Evolutionary conservation across 1,140 invertebrate genomes (phyloP).

Genomic region (Platyscapa corneri): DNA sequence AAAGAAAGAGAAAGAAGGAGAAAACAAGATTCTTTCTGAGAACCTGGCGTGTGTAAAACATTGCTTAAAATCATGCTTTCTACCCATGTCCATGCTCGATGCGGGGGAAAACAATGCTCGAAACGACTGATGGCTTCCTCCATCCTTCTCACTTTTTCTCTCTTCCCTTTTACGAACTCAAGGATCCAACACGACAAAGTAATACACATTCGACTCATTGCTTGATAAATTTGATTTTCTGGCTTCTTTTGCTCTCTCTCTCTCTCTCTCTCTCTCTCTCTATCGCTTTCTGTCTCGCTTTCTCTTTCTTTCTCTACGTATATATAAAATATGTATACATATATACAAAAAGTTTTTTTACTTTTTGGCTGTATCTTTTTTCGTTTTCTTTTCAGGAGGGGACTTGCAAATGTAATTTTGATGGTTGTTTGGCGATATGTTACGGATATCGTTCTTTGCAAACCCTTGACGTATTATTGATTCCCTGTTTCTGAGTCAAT

Average conservation of each 20-base stretch:
- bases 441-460: background rate
- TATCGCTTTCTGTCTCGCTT: background rate
- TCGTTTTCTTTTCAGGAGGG: too few species aligned
- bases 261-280: background rate
- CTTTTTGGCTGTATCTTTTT: background rate
- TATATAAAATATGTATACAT: too few species aligned
- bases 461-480: background rate
- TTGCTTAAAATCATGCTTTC: slow-evolving; percentile 64
- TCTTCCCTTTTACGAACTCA: background rate
- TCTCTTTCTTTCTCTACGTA: background rate
- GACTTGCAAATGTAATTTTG: slow-evolving; percentile 4
- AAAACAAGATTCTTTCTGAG: slow-evolving; percentile 58
- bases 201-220: too few species aligned
- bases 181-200: too few species aligned
- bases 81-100: slow-evolving; percentile 58
- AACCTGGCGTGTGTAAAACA: slow-evolving; percentile 67
- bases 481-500: background rate
- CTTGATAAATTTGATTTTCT: too few species aligned
- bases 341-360: background rate
- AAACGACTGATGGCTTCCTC: slow-evolving; percentile 39
- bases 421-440: background rate
- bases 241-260: background rate
- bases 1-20: background rate
- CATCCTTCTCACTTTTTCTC: background rate
- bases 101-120: slow-evolving; percentile 59